phyloP scores from a whole-genome alignment of 2,113 vertebrate genomes.

The Peromyscus californicus region DNA sequence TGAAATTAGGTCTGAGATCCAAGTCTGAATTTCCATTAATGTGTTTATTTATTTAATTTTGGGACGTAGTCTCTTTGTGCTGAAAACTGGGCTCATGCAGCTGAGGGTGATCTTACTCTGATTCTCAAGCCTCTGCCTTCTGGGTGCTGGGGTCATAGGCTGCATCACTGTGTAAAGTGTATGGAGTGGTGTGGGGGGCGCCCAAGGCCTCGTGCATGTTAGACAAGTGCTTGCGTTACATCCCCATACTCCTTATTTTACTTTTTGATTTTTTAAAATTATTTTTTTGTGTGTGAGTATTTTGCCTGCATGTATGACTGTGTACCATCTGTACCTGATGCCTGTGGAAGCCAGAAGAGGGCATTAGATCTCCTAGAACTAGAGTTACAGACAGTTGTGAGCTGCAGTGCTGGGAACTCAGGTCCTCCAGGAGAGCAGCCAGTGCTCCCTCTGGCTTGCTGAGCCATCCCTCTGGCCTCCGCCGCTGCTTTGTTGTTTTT shows the following conservation, averaged over 20 bases:
- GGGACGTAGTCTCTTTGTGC: neutral
- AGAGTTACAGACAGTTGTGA: neutral
- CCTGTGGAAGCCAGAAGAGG: neutral
- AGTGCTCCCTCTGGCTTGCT: neutral
- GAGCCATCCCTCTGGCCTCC: neutral
- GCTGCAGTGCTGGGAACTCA: neutral
- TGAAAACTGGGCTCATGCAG: neutral
- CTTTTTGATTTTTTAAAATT: neutral
- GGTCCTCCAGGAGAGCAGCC: neutral
- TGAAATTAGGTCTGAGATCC: slow-evolving; percentile 10
- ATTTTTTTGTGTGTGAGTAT: neutral
- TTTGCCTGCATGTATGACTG: neutral
- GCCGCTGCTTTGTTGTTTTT: neutral
- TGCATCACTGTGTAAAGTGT: neutral
- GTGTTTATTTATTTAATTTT: neutral
- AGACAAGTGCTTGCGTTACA: neutral
- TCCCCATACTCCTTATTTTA: neutral
- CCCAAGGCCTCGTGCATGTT: neutral
- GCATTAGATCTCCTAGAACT: neutral
- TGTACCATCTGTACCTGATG: neutral
- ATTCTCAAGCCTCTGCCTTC: neutral
- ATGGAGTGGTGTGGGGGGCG: neutral
- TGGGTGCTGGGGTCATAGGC: neutral
- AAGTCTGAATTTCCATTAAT: neutral
- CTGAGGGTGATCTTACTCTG: neutral